A percentile compares a stretch with the other conserved stretches of the same genome.
These are phyloP conservation scores for Cariama cristata DNA, from an alignment of 2,113 vertebrate species.

Conservation along the genomic window DNA sequence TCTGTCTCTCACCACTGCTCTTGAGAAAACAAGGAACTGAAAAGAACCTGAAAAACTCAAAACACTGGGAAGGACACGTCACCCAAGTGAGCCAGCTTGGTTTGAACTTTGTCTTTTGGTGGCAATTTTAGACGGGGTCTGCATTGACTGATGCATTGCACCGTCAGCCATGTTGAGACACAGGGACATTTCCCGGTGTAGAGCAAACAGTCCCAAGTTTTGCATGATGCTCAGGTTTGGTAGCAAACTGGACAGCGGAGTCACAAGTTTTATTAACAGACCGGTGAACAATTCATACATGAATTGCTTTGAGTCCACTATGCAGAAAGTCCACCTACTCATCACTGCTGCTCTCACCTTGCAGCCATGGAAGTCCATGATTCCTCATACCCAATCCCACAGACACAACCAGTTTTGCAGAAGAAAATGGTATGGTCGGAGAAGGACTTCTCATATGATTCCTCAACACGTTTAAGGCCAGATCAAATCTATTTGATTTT, in stretches of 20 bases:
- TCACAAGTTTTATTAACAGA: background rate
- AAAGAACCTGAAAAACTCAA: background rate
- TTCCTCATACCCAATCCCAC: background rate
- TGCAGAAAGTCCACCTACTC: background rate
- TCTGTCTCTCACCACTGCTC: background rate
- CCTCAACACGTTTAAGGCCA: background rate
- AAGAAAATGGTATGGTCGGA: fast-evolving
- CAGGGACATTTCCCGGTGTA: fast-evolving
- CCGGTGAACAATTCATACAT: background rate
- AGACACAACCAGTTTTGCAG: fast-evolving
- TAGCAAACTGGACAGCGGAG: background rate
- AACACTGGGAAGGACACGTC: background rate
- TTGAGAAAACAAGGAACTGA: background rate
- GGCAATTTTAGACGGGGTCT: background rate
- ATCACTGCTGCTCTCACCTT: background rate
- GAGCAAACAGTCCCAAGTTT: background rate
- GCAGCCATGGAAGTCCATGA: background rate
- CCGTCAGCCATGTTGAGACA: background rate
- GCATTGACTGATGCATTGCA: fast-evolving
- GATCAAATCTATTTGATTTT: background rate
- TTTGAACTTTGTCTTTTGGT: background rate
- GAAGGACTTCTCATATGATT: background rate
- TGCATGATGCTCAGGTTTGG: background rate
- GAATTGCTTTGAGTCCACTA: fast-evolving
- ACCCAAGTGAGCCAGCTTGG: background rate